A percentile compares a stretch with the other conserved stretches of the same genome.
Evolutionary conservation across 2,888 invertebrate genomes (phyloP).

Genomic region (Diachrysia chrysitis): DNA sequence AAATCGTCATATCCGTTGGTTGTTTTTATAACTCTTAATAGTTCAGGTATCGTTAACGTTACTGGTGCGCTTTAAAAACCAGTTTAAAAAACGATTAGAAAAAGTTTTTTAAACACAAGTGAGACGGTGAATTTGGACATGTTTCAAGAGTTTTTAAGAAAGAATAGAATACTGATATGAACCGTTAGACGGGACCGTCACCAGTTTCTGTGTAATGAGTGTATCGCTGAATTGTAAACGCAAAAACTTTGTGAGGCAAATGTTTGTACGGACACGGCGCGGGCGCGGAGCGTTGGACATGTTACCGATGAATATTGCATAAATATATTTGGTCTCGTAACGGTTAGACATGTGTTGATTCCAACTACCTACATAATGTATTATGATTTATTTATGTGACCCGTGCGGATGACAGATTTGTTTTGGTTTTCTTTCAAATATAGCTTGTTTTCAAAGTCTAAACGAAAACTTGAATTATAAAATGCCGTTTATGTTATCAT

Average conservation of each 20-base stretch:
- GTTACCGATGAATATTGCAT: slow-evolving; percentile 51
- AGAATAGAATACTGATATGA: slow-evolving; percentile 54
- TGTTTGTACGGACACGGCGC: slow-evolving; percentile 19
- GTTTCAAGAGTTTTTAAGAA: slow-evolving; percentile 63
- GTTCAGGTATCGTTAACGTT: slow-evolving; percentile 32
- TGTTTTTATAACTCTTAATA: slow-evolving; percentile 28
- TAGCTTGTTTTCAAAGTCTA: slow-evolving; percentile 21
- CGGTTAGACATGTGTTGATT: slow-evolving; percentile 38
- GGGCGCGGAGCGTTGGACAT: slow-evolving; percentile 26
- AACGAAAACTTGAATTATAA: slow-evolving; percentile 23
- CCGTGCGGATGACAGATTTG: slow-evolving; percentile 26
- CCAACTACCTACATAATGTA: slow-evolving; percentile 27
- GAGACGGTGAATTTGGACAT: slow-evolving; percentile 58
- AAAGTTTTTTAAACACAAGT: slow-evolving; percentile 56
- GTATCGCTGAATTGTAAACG: slow-evolving; percentile 56
- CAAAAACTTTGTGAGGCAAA: slow-evolving; percentile 57
- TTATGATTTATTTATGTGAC: slow-evolving; percentile 41
- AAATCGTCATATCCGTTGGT: slow-evolving; percentile 27
- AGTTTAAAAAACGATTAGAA: slow-evolving; percentile 57
- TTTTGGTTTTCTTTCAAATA: slow-evolving; percentile 29
- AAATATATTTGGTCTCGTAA: slow-evolving; percentile 42
- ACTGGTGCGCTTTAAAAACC: slow-evolving; percentile 51
- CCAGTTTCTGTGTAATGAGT: slow-evolving; percentile 60
- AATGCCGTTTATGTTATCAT: slow-evolving; percentile 16
- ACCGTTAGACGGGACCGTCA: slow-evolving; percentile 62